phyloP scores from a whole-genome alignment of 2,113 vertebrate genomes.

The Aphelocoma coerulescens region DNA sequence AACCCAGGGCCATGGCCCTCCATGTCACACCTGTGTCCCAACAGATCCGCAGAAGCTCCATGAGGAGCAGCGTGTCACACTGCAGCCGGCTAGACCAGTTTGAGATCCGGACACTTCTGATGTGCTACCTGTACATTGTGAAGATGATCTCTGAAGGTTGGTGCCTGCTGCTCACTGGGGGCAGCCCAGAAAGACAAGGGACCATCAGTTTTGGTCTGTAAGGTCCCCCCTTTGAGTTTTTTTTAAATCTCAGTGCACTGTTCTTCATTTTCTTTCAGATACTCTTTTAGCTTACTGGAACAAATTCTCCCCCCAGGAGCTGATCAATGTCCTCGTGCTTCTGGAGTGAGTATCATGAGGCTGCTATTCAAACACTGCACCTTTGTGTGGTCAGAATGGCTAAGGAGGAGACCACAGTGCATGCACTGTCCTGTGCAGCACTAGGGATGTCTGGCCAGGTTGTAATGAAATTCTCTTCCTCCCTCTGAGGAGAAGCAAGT shows the following conservation, averaged over 20 bases:
- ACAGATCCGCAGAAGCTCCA: conserved; percentile 78
- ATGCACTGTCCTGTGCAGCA: not conserved
- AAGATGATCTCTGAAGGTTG: conserved; percentile 94
- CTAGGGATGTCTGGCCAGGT: not conserved
- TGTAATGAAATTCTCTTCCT: not conserved
- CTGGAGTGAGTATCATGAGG: conserved; percentile 85
- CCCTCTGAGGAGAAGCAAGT: not conserved
- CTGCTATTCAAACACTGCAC: not conserved
- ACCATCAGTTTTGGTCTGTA: not conserved
- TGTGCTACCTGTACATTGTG: conserved; percentile 88
- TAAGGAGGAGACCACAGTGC: not conserved
- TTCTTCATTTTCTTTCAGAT: conserved; percentile 74
- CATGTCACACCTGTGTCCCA: rapidly evolving
- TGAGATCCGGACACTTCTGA: conserved; percentile 87
- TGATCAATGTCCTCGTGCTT: conserved; percentile 89
- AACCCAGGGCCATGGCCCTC: not conserved
- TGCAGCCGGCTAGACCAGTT: conserved; percentile 84
- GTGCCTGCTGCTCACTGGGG: not conserved
- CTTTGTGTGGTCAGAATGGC: not conserved
- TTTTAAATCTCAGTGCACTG: not conserved
- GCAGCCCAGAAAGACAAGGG: not conserved
- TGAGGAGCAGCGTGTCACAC: conserved; percentile 79
- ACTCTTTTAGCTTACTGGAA: conserved; percentile 90
- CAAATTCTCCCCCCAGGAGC: conserved; percentile 88
- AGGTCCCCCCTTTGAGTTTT: not conserved